phyloP scores from a whole-genome alignment of 92 coral and sea anemone genomes.

The Palythoa caribaeorum region DNA sequence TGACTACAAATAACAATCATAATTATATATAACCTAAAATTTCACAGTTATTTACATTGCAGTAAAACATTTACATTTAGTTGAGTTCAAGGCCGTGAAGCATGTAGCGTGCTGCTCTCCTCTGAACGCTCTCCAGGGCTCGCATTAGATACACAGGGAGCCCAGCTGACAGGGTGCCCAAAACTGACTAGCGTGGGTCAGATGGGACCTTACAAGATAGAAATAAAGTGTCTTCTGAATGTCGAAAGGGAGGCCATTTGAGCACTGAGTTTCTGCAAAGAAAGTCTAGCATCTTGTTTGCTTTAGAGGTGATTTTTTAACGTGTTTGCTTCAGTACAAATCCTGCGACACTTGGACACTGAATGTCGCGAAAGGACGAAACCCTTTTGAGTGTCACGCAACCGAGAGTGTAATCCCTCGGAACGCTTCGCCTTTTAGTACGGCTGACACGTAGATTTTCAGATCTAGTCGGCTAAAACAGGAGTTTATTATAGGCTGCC shows the following conservation, averaged over 20 bases:
- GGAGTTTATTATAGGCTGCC: constrained; percentile 25
- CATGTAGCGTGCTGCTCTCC: background rate
- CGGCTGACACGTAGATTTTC: background rate
- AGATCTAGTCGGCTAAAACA: constrained; percentile 38
- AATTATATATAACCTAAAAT: too few species aligned
- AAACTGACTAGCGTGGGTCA: constrained; percentile 8
- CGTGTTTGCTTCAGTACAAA: too few species aligned
- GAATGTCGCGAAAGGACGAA: too few species aligned
- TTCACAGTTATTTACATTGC: too few species aligned
- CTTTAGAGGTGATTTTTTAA: too few species aligned
- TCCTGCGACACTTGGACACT: too few species aligned
- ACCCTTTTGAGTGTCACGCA: too few species aligned
- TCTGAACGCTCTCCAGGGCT: constrained; percentile 2
- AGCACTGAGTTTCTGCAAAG: too few species aligned
- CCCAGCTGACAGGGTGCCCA: constrained; percentile 14
- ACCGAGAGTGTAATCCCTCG: too few species aligned
- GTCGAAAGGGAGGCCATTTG: background rate
- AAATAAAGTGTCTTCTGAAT: background rate
- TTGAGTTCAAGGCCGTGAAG: background rate
- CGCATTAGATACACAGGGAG: background rate
- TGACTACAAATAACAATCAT: too few species aligned
- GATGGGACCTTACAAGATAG: constrained; percentile 4
- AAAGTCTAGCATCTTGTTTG: too few species aligned
- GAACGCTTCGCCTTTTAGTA: too few species aligned
- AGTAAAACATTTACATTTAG: background rate